Base-by-base conservation (phyloP, 2,888 invertebrate species). In the Drosophila acutilabella region DNA sequence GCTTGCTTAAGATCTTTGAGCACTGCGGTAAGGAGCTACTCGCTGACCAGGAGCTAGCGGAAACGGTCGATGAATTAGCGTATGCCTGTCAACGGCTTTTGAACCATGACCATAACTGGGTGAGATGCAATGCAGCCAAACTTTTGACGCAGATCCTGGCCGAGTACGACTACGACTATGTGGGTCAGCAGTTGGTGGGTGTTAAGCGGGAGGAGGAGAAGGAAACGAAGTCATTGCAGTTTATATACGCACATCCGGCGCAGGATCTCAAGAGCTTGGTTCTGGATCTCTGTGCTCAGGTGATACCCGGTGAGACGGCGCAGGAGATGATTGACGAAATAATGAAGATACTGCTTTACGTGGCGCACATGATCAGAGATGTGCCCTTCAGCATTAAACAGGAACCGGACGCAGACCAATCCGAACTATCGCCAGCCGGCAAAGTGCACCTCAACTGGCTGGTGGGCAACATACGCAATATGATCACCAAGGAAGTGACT, bases 81-180 rank as follows among this genome's bases (percentile, higher is more conserved):
- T 95, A 95, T 89, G 94, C 95, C 87, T 94, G 95, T 80, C 96
- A 97, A 91, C 93, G 93, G 16, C 93, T 97, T 45, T 91, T 98
- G 14, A 95, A 94, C 0, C 95, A 98, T 91, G 96, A 97, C 13
- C 98, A 98, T 90, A 94, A 95, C 36, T 98, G 98, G 98, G 97
- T 98, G 0, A 94, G 98, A 59, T 93, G 97, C 48, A 94, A 94
- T 64, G 94, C 97, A 0, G 94, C 95, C 0, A 96, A 97, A 90
- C 94, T 97, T 71, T 92, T 98, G 45, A 96, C 96, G 0, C 94
- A 95, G 50, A 93, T 98, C 53, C 92, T 98, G 59, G 93, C 94
- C 0, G 92, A 94, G 0, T 93, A 95, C 50, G 94, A 96, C 85
- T 92, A 94, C 8, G 93, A 94, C 1, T 94, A 95, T 66, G 92